phyloP scores from a whole-genome alignment of 2,797 vertebrate genomes.

The Pseudotriccus pelzelni region DNA sequence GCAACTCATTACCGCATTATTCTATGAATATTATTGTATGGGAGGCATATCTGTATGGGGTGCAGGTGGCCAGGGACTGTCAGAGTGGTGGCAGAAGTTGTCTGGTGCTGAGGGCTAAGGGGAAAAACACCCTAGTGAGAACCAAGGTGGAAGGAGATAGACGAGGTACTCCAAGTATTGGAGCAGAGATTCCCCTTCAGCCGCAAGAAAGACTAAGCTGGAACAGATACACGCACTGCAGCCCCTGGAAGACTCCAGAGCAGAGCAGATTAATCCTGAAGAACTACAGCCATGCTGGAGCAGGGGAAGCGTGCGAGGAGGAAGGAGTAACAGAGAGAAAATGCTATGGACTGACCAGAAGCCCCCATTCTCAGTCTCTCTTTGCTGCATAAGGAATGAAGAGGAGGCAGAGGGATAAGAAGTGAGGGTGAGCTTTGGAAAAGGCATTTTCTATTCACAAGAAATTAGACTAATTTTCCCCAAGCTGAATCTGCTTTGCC shows the following conservation, averaged over 20 bases:
- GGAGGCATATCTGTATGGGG: accelerated
- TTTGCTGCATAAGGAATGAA: too few species aligned
- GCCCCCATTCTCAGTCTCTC: too few species aligned
- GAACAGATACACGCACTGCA: not conserved
- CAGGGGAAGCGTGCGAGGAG: too few species aligned
- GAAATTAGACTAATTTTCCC: not conserved
- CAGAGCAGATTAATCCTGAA: too few species aligned
- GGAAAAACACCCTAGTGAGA: not conserved
- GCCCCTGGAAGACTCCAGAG: not conserved
- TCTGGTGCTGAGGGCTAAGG: not conserved
- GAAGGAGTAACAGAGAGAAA: too few species aligned
- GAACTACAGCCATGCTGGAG: too few species aligned
- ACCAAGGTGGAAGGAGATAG: accelerated
- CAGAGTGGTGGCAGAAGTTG: not conserved
- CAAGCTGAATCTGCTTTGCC: not conserved
- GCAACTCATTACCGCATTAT: not conserved
- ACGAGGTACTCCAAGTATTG: not conserved
- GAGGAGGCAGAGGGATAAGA: not conserved
- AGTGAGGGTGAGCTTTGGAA: not conserved
- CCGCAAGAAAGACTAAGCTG: accelerated
- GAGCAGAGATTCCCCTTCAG: not conserved
- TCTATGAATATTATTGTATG: not conserved
- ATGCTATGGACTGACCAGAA: too few species aligned
- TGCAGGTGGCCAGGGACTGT: accelerated
- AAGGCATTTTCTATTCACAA: not conserved